Conservation (phyloP, 2,797 vertebrate species). For the Halcyon leucocephala region DNA sequence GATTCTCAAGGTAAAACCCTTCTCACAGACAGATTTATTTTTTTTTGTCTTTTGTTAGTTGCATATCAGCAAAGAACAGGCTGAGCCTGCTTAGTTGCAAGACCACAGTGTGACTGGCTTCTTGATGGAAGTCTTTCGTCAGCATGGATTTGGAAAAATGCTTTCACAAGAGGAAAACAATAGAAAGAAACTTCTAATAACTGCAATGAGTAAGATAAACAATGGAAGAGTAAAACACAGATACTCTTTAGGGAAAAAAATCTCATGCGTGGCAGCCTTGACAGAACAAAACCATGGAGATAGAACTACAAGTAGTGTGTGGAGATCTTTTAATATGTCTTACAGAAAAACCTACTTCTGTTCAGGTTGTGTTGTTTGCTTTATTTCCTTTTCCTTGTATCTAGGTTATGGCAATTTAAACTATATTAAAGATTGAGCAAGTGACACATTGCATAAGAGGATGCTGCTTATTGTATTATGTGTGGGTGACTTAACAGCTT, state of each 20-base stretch:
- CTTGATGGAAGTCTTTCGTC: neutral
- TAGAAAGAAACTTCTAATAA: neutral
- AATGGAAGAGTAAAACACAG: neutral
- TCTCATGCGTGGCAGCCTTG: neutral
- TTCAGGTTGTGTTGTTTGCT: neutral
- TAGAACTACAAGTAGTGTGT: neutral
- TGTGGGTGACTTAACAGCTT: neutral
- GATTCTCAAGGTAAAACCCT: neutral
- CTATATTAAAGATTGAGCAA: neutral
- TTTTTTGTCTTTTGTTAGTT: neutral
- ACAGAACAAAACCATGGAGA: neutral
- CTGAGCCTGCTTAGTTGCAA: neutral
- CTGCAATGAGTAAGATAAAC: neutral
- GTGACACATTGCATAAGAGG: neutral
- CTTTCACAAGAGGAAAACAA: neutral
- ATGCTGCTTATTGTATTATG: neutral
- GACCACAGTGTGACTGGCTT: neutral
- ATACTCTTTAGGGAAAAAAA: neutral
- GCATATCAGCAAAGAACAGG: neutral
- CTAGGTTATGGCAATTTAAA: neutral
- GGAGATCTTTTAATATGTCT: neutral
- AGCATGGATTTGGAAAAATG: neutral
- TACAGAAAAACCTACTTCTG: neutral
- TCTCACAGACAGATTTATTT: neutral
- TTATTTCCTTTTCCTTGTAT: neutral